Base-by-base conservation (phyloP, 2,888 invertebrate species). In the Sarcophaga rosellei region DNA sequence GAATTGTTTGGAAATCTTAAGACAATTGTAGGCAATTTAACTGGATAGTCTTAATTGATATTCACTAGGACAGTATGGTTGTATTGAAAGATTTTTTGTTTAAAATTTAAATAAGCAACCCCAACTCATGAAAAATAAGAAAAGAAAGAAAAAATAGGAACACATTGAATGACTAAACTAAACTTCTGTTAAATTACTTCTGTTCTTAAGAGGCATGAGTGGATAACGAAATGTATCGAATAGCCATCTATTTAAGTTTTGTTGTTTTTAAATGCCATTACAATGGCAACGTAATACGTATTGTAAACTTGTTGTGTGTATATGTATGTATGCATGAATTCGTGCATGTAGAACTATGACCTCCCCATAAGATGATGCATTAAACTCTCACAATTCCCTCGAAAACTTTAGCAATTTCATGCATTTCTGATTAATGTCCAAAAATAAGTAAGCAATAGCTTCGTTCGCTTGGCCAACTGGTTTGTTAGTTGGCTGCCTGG, bases 361-460 rank as follows among this genome's bases (percentile, higher is more conserved):
- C 66, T 20, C 66, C 20, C 82, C 82, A 65, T 75, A 62, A 81
- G 44, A 79, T 73, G 78, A 84, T 81, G 69, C 23, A 79, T 25
- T 63, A 69, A 72, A 65, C 47, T 76, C 63, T 75, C 59, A 35
- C 10, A 84, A 88, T 84, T 88, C 87, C 86, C 87, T 80, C 61
- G 61, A 81, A 89, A 90, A 90, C 89, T 91, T 91, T 88, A 21
- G 88, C 89, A 90, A 90, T 91, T 91, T 91, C 89, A 91, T 91
- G 90, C 90, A 91, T 91, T 90, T 90, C 88, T 90, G 90, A 91
- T 90, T 90, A 91, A 90, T 91, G 91, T 90, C 88, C 90, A 90
- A 84, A 35, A 86, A 86, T 83, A 86, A 86, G 86, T 86, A 86
- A 83, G 84, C 86, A 86, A 83, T 81, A 68, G 83, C 61, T 80